phyloP scores from a whole-genome alignment of 2,888 invertebrate genomes.

The Drosophila anomelani region DNA sequence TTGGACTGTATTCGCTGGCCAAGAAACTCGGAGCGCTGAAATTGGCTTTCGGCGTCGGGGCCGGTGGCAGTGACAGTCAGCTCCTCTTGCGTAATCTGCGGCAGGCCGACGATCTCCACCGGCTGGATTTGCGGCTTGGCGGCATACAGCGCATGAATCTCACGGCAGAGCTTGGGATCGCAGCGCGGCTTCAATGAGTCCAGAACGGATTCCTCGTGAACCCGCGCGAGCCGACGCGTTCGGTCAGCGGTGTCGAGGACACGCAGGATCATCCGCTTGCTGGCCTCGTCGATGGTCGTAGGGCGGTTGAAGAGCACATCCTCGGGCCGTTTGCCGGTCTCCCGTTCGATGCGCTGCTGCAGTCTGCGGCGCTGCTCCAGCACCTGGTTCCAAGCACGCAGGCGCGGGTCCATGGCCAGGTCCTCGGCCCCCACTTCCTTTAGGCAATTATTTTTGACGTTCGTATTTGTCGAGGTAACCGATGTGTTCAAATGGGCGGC shows the following conservation, averaged over 20 bases:
- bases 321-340: constrained; percentile 63
- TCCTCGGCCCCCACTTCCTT: constrained; percentile 9
- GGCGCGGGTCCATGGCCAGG: constrained; percentile 70
- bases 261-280: constrained; percentile 70
- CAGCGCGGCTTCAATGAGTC: constrained; percentile 35
- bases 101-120: constrained; percentile 59
- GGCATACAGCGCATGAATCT: constrained; percentile 39
- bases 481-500: constrained; percentile 4
- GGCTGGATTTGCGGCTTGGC: constrained; percentile 20
- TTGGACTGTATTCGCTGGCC: constrained; percentile 43
- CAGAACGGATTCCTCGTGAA: neutral
- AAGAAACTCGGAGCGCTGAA: constrained; percentile 65
- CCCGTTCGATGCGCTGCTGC: constrained; percentile 56
- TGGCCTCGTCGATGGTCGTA: constrained; percentile 68
- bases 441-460: neutral
- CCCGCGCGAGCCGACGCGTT: neutral
- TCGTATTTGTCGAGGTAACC: neutral
- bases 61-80: constrained; percentile 14
- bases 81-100: constrained; percentile 45
- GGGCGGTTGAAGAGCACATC: constrained; percentile 77
- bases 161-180: constrained; percentile 31
- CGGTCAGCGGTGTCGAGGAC: constrained; percentile 72
- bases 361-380: constrained; percentile 58
- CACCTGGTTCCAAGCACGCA: constrained; percentile 68
- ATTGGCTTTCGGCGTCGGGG: constrained; percentile 27